Evolutionary conservation across 2,888 invertebrate species (phyloP), one percentile per base, ranked within the genome.

Genomic region (Sipha maydis): DNA sequence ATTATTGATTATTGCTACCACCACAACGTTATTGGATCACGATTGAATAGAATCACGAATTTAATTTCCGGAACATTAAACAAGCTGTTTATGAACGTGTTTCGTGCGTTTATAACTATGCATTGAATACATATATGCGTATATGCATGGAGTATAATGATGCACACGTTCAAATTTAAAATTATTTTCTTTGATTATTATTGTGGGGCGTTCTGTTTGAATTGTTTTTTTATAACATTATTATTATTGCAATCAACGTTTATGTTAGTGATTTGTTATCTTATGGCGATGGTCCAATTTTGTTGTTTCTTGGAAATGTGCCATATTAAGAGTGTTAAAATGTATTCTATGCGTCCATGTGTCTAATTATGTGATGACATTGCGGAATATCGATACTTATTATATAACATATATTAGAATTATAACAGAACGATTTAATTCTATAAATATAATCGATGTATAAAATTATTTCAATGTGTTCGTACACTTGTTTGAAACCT

Each of bases 261-360:
- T 38, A 56, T 31, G 83, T 41, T 48, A 2, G 28, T 3, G 28
- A 21, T 76, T 85, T 11, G 56, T 61, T 77, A 85, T 85, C 41
- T 21, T 28, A 21, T 84, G 85, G 85, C 85, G 41, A 67, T 31
- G 25, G 67, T 77, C 85, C 85, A 84, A 48, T 48, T 77, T 85
- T n/a, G 31, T 38, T 14, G 38, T 19, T 14, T 67, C 19, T 85
- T 85, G 77, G 77, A 77, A 28, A 21, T 75, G 11, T 61, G 56
- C 75, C 84, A 75, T 54, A 34, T 34, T 34, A 48, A n/a, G 83
- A 41, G 11, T n/a, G 19, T 67, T 41, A n/a, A 80, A 80, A 80
- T 28, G n/a, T 28, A 67, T 56, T 67, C n/a, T 25, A 48, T 14
- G 41, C 28, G 48, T 48, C 38, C 71, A 34, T 71, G 71, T 54